These are phyloP conservation scores for Oplegnathus fasciatus DNA, from an alignment of 2,113 vertebrate genomes.

Conservation along the genomic window DNA sequence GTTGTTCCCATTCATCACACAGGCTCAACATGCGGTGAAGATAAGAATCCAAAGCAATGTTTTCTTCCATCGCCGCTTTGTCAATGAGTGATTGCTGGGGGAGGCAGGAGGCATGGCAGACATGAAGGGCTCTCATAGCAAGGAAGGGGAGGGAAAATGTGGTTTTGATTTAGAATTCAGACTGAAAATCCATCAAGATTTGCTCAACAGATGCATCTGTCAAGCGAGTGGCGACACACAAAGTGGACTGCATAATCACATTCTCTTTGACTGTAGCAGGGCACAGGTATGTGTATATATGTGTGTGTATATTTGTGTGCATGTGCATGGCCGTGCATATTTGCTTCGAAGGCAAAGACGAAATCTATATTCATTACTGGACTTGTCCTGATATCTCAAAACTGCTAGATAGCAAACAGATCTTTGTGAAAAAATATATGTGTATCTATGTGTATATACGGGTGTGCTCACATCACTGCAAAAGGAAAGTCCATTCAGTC, in stretches of 20 bases:
- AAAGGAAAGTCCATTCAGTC: conserved; percentile 6
- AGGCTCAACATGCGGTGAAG: conserved; percentile 45
- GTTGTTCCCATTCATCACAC: conserved; percentile 65
- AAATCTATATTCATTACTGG: conserved; percentile 82
- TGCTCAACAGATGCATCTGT: conserved; percentile 83
- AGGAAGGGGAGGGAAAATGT: conserved; percentile 56
- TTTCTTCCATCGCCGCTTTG: conserved; percentile 65
- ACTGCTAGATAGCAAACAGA: conserved; percentile 41
- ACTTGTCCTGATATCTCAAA: conserved; percentile 52
- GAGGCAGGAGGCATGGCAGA: conserved; percentile 55
- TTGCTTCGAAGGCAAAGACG: conserved; percentile 56
- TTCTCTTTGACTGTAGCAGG: conserved; percentile 70
- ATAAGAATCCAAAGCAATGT: conserved; percentile 63
- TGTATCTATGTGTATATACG: neutral
- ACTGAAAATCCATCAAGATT: conserved; percentile 85
- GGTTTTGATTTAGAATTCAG: conserved; percentile 77
- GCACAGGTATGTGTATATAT: conserved; percentile 51
- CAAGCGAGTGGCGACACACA: conserved; percentile 74
- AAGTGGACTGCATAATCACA: conserved; percentile 77
- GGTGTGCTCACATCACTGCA: neutral
- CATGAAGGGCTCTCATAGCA: conserved; percentile 44
- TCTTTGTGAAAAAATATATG: conserved; percentile 43
- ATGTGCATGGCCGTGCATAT: conserved; percentile 17
- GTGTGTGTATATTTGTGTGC: conserved; percentile 21
- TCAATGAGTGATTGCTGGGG: conserved; percentile 69